Evolutionary conservation across 2,888 invertebrate species (phyloP), one percentile per base, ranked within the genome.

Genomic region (Ceratothoa steindachneri): DNA sequence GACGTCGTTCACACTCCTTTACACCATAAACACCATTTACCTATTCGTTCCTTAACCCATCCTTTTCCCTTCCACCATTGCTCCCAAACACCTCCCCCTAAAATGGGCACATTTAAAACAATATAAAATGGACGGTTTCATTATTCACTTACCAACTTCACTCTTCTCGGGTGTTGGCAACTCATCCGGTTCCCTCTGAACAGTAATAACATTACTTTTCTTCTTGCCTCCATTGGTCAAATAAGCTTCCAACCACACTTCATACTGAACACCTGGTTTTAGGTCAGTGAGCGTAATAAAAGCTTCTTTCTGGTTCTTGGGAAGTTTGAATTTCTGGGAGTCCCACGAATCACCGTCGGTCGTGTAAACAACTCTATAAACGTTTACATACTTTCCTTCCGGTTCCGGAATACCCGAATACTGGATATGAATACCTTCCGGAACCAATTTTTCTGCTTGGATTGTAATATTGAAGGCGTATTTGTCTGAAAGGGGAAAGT

Each of bases 401-500:
- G 95, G 95, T 81, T 91, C 89, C 0, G 95, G 95, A 0, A 95
- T 90, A 0, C 95, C 95, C 67, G 87, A 89, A 93, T 93, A 94
- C 3, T 88, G 87, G 4, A 95, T 87, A 82, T 92, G 92, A 0
- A 91, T 90, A 9, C 90, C 90, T 69, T 89, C 89, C 0, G 92
- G 87, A 80, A 92, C 92, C 0, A 93, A 89, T 76, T 90, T 88
- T 15, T 89, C 89, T 0, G 91, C 90, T 81, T 91, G 91, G 1
- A 95, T 88, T 4, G 87, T 88, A 2, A 94, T 90, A 70, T 91
- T 89, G 85, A 95, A 95, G 80, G 90, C 90, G 83, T 93, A 95
- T 0, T 91, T 91, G 84, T 95, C 92, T 85, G 87, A 27, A 82
- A 82, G 65, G 69, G 69, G 55, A 69, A 53, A 68, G n/a, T n/a